Evolutionary conservation across 2,113 vertebrate species (phyloP), one percentile per base, ranked within the genome.

Genomic region (Sialia sialis): DNA sequence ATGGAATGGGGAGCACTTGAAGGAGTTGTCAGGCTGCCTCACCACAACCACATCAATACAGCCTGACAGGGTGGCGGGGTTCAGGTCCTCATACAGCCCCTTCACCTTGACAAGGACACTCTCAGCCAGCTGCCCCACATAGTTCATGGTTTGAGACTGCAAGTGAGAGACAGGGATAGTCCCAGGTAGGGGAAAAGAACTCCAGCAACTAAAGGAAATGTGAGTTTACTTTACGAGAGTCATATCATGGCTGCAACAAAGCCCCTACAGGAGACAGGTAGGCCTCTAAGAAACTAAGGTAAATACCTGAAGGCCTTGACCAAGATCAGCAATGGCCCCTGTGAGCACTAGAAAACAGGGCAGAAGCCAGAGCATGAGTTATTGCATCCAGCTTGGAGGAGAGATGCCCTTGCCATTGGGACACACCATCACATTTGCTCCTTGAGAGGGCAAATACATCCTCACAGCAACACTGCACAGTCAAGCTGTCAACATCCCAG

Each of bases 41-140:
- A 99, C 99, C 90, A 99, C 99, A 0, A 99, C 97, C 72, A 99
- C 98, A 2, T 99, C 99, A 1, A 99, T 99, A 83, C 98, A 98
- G 1, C 99, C 99, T 0, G 98, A 99, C 77, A 99, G 98, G 0
- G 98, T 99, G 94, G 99, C 98, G 0, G 99, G 98, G 97, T 99
- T 99, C 43, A 99, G 98, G 6, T 99, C 98, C 4, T 22, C 97
- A 95, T 99, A 99, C 44, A 99, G 98, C 94, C 99, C 99, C 98
- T 98, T 99, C 92, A 99, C 97, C 0, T 98, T 99, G 95, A 98
- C 98, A 1, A 99, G 98, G 84, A 99, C 98, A 0, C 98, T 98
- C 97, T 98, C 99, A 1, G 99, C 99, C 74, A 99, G 94, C 91
- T 99, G 99, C 67, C 99, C 99, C 96, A 99, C 97, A 17, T 99